These are phyloP conservation scores for Gasterosteus aculeatus DNA, from an alignment of 2,113 vertebrate species.

Conservation along the genomic window DNA sequence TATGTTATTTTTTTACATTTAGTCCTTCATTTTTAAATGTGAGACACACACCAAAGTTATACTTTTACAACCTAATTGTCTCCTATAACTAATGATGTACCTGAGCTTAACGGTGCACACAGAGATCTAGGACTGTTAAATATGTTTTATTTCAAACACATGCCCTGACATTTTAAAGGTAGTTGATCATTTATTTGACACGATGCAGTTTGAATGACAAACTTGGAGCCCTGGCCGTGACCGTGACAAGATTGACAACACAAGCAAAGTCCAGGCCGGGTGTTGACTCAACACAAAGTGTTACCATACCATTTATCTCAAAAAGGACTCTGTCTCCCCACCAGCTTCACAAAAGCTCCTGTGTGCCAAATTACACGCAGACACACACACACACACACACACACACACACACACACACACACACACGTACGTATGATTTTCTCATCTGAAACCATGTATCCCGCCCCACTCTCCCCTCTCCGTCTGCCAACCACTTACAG, in stretches of 20 bases:
- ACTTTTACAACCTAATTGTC: background rate
- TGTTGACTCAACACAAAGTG: conserved; percentile 1
- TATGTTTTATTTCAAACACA: background rate
- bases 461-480: conserved; percentile 25
- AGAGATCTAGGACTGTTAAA: background rate
- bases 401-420: conserved; percentile 31
- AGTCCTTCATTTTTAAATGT: background rate
- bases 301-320: background rate
- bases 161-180: background rate
- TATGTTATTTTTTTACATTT: conserved; percentile 33
- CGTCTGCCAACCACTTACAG: conserved; percentile 55
- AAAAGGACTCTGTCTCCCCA: conserved; percentile 16
- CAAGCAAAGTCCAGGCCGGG: background rate
- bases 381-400: conserved; percentile 16
- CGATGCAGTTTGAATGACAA: background rate
- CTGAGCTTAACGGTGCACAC: background rate
- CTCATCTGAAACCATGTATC: conserved; percentile 59
- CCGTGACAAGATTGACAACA: conserved; percentile 8
- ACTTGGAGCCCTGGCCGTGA: background rate
- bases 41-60: background rate
- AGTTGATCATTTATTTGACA: no score
- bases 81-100: background rate
- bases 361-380: background rate
- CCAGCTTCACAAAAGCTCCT: background rate
- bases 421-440: conserved; percentile 17